Base-by-base conservation (phyloP, 2,888 invertebrate species). In the Seladonia tumulorum region DNA sequence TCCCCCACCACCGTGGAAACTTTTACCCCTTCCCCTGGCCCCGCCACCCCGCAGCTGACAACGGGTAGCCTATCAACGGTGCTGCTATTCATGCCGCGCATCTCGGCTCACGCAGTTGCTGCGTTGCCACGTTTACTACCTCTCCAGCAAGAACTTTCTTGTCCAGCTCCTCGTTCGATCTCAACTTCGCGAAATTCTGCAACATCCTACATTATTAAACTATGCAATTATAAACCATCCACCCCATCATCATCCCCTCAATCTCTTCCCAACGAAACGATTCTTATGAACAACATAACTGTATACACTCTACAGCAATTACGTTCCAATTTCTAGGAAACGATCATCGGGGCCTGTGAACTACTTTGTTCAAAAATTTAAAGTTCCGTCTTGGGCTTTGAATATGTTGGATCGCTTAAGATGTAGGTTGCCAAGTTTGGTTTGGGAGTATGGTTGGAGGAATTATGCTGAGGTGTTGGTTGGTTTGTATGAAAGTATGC, bases 81-180 rank as follows among this genome's bases (percentile, higher is more conserved):
- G 85, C 47, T 80, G 90, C 89, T 90, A 91, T 92, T 93, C 91
- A 90, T 91, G 87, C 92, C 89, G 93, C 93, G 93, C 93, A 93
- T 92, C 91, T 90, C 89, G 88, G 87, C 91, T 86, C 92, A 92
- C 93, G 93, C 91, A 93, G 88, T 82, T 82, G 83, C 92, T 71
- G 57, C 76, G 93, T 93, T 93, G 93, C 89, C 93, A 88, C 85
- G 81, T 88, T 83, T 87, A 16, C 74, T 42, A 5, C 72, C 22
- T 10, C 25, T 12, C 18, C 73, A 49, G 53, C 53, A 16, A 29
- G 63, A 85, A 85, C 90, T 88, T 90, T 90, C 90, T 89, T 90
- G 90, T 90, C 89, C 86, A 85, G 76, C 88, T 85, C 57, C 12
- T 25, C 22, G 66, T 18, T 73, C 35, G 70, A 47, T 42, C 39